Evolutionary conservation across 2,888 invertebrate species (phyloP).

Genomic region (Agonopterix heracliana): DNA sequence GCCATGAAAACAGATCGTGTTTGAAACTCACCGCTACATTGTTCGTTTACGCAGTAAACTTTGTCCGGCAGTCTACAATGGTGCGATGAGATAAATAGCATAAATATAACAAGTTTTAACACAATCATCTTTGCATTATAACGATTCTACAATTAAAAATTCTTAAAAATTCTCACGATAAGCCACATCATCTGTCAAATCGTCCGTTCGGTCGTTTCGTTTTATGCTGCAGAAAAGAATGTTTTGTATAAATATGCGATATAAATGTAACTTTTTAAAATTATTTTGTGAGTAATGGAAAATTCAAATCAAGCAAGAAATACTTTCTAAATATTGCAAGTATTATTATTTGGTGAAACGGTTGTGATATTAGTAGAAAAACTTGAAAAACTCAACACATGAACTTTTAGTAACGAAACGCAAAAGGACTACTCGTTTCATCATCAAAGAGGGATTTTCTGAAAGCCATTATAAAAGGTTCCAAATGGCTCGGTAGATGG

Average conservation of each 20-base stretch:
- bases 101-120: conserved; percentile 55
- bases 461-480: too few species aligned
- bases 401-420: too few species aligned
- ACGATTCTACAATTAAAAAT: conserved; percentile 35
- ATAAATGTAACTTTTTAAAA: neutral
- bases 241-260: neutral
- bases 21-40: conserved; percentile 79
- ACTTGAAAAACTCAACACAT: too few species aligned
- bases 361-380: too few species aligned
- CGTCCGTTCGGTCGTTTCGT: conserved; percentile 36
- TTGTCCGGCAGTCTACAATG: conserved; percentile 78
- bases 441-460: too few species aligned
- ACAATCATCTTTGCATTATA: conserved; percentile 69
- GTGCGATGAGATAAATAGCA: conserved; percentile 46
- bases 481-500: too few species aligned
- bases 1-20: conserved; percentile 26
- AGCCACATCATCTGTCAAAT: conserved; percentile 74
- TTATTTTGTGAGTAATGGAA: neutral
- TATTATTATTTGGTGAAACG: too few species aligned
- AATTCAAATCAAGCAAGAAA: too few species aligned
- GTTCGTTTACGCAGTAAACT: conserved; percentile 81
- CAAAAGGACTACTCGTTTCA: too few species aligned
- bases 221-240: conserved; percentile 1
- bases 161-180: conserved; percentile 51
- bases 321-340: too few species aligned